Evolutionary conservation across 30 jellyfish, hydroid and myxozoan genomes (phyloP).

Genomic region (Turritopsis dohrnii): DNA sequence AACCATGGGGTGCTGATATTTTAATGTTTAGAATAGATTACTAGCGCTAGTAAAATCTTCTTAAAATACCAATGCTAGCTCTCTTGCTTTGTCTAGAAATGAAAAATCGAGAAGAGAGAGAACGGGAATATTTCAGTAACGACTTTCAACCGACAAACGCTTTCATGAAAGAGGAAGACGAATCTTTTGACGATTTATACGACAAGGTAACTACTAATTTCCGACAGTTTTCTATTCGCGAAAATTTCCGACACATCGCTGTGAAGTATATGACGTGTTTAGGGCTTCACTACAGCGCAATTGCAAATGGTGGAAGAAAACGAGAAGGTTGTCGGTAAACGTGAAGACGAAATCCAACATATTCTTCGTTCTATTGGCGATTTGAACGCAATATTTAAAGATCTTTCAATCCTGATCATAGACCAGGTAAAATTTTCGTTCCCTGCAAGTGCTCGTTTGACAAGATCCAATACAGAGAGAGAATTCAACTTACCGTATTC

Average conservation of each 20-base stretch:
- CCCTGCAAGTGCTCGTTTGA: no score
- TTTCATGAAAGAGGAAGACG: slow-evolving; percentile 44
- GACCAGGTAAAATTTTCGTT: slow-evolving; percentile 94
- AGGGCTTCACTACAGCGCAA: slow-evolving; percentile 98
- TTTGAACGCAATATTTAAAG: slow-evolving; percentile 86
- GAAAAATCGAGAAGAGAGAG: slow-evolving; percentile 94
- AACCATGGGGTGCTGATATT: no score
- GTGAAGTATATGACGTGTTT: background rate
- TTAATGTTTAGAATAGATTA: background rate
- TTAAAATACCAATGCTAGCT: no score
- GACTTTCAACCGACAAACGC: slow-evolving; percentile 43
- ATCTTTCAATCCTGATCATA: slow-evolving; percentile 67
- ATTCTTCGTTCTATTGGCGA: slow-evolving; percentile 82
- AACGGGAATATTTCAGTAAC: slow-evolving; percentile 67
- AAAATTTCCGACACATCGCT: background rate
- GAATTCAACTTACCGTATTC: no score
- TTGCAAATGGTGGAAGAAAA: slow-evolving; percentile 81
- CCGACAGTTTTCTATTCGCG: no score
- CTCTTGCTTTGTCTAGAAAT: slow-evolving; percentile 46
- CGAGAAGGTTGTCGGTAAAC: slow-evolving; percentile 55
- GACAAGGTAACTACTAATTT: slow-evolving; percentile 63
- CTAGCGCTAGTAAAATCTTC: no score
- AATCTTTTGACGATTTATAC: slow-evolving; percentile 66
- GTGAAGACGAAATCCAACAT: slow-evolving; percentile 87
- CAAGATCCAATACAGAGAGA: no score